These are phyloP conservation scores for Venturia canescens DNA, from an alignment of 1,140 invertebrate genomes.

Conservation along the genomic window DNA sequence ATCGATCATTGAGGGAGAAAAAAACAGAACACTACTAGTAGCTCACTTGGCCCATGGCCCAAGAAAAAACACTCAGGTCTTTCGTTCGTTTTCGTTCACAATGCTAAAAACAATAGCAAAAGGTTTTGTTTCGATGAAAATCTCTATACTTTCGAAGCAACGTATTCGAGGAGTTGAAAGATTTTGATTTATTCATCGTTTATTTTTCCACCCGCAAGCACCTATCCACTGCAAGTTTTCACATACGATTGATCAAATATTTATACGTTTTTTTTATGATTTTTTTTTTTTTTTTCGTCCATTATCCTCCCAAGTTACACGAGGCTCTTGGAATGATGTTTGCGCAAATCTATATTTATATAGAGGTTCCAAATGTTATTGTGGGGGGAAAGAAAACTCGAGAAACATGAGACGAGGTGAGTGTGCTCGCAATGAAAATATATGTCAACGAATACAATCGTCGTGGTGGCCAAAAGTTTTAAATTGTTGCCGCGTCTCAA, in stretches of 20 bases:
- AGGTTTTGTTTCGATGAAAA: conserved; percentile 6
- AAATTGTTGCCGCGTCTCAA: not conserved
- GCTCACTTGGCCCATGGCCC: conserved; percentile 54
- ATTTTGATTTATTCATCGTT: conserved; percentile 35
- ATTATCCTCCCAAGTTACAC: conserved; percentile 20
- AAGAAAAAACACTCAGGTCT: conserved; percentile 59
- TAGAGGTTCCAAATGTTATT: not conserved
- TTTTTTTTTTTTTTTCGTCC: conserved; percentile 3
- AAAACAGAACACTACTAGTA: conserved; percentile 43
- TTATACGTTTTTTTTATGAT: not conserved
- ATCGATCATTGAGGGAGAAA: conserved; percentile 24
- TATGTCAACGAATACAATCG: not conserved
- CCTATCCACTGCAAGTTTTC: conserved; percentile 29
- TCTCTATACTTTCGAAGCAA: too few relatives aligned
- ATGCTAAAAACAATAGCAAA: not conserved
- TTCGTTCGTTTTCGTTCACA: conserved; percentile 23
- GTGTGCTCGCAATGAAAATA: conserved; percentile 4
- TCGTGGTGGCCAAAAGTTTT: not conserved
- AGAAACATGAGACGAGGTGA: conserved; percentile 24
- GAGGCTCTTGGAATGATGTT: conserved; percentile 28
- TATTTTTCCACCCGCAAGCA: conserved; percentile 23
- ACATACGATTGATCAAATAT: not conserved
- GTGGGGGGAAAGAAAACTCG: not conserved
- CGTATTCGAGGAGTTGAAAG: too few relatives aligned
- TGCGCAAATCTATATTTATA: conserved; percentile 16